These are phyloP conservation scores for Maniola jurtina DNA, from an alignment of 1,140 invertebrate genomes.

Conservation along the genomic window DNA sequence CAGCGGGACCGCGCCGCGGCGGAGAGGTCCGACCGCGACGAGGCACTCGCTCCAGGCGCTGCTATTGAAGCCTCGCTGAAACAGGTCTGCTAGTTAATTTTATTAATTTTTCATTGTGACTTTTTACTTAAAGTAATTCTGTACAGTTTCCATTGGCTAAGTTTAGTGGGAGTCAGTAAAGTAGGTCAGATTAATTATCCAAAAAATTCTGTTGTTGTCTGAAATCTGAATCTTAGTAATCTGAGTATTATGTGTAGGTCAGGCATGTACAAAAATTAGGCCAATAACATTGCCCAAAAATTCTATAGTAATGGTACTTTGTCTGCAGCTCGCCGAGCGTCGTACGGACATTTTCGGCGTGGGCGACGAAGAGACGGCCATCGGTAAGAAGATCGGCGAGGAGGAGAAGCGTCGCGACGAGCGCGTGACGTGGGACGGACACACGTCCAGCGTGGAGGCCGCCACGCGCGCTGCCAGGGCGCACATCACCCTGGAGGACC, in stretches of 20 bases:
- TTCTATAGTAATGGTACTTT: not conserved
- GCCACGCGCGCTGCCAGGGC: constrained; percentile 94
- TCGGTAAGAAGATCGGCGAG: constrained; percentile 99
- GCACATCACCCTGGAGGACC: constrained; percentile 97
- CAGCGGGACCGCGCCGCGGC: constrained; percentile 87
- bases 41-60: constrained; percentile 77
- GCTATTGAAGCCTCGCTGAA: constrained; percentile 98
- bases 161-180: no score
- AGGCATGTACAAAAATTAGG: no score
- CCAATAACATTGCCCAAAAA: no score
- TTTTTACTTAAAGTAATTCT: no score
- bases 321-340: constrained; percentile 92
- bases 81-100: constrained; percentile 42
- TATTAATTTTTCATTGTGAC: not conserved
- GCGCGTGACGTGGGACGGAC: constrained; percentile 98
- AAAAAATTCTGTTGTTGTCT: no score
- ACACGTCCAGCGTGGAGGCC: constrained; percentile 95
- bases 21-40: constrained; percentile 70
- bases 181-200: no score
- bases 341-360: constrained; percentile 99
- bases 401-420: constrained; percentile 94
- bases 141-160: no score
- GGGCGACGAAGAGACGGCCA: constrained; percentile 98
- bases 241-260: no score
- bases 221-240: no score